phyloP scores from a whole-genome alignment of 2,797 vertebrate genomes.

The Schizothorax lantsangensis region DNA sequence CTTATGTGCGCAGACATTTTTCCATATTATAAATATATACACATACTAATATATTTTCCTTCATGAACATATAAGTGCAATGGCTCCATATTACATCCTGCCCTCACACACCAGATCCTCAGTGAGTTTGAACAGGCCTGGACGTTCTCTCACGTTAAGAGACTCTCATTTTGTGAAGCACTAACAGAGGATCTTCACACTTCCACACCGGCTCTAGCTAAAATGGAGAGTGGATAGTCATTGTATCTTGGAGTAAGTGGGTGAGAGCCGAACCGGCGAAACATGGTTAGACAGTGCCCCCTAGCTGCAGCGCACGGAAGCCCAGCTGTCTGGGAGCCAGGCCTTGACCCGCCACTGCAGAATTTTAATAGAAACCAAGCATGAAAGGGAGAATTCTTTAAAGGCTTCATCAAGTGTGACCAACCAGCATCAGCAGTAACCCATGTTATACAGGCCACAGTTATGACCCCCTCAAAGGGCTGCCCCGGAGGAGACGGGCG shows the following conservation, averaged over 20 bases:
- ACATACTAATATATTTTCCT: not conserved
- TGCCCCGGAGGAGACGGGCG: constrained; percentile 86
- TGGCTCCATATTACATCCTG: not conserved
- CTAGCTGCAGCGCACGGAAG: constrained; percentile 72
- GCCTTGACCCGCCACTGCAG: constrained; percentile 72
- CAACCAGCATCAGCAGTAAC: constrained; percentile 92
- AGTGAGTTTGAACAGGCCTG: not conserved
- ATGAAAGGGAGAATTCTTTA: constrained; percentile 87
- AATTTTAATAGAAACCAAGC: constrained; percentile 83
- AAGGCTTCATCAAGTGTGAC: constrained; percentile 92
- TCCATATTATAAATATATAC: not conserved
- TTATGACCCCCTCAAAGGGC: constrained; percentile 94
- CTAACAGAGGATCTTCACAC: constrained; percentile 57
- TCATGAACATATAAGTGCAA: not conserved
- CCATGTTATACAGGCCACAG: constrained; percentile 94
- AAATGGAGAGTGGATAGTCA: constrained; percentile 75
- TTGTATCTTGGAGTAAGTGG: constrained; percentile 42
- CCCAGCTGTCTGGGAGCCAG: constrained; percentile 66
- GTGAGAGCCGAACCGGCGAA: constrained; percentile 58
- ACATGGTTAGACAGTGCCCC: constrained; percentile 88
- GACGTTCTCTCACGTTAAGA: constrained; percentile 13
- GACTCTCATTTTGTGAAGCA: constrained; percentile 76
- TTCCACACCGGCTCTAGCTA: constrained; percentile 68
- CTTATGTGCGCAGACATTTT: not conserved
- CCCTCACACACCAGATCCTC: not conserved